Evolutionary conservation across 1,140 invertebrate species (phyloP), one percentile per base, ranked within the genome.

Genomic region (Bombus cullumanus): DNA sequence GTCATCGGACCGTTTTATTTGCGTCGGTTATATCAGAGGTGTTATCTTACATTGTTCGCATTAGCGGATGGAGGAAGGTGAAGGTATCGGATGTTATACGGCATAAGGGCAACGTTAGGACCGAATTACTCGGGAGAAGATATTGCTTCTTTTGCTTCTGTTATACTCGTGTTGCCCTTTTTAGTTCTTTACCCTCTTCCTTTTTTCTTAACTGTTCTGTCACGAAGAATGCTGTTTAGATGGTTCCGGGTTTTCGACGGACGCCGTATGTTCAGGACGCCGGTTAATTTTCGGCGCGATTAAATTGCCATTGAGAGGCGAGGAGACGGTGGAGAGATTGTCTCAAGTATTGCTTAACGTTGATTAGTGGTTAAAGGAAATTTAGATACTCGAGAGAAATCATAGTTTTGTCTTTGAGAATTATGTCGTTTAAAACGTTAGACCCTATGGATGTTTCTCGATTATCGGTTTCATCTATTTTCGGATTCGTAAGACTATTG

Each of bases 71-170:
- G 76, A 73, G 69, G 69, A 74, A 71, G 59, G 79, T 57, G 75
- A 81, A 59, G 88, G 73, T 93, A 92, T 93, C 92, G 87, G 73
- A 89, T 92, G 92, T 92, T 91, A 43, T 81, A 41, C 72, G 77
- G 86, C 92, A 91, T 92, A 92, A 93, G 92, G 92, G 79, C 76
- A 75, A 92, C 88, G 91, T 75, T 88, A 74, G 83, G 84, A 87
- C 91, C 85, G 86, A 92, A 92, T 92, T 92, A 91, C 90, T 90
- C 87, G 86, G 81, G 86, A 89, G 88, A 18, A 88, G 75, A 69
- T 37, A 22, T 89, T 86, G 66, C 72, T 86, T 62, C 71, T 81
- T 79, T 82, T 81, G 39, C 9, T 28, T 73, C 76, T 37, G 18
- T 64, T 43, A 15, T 62, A 47, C 66, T 59, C 75, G 64, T 62